These are phyloP conservation scores for Mesodorylaimus sp. DNA, from an alignment of 2,888 invertebrate species.

Conservation along the genomic window DNA sequence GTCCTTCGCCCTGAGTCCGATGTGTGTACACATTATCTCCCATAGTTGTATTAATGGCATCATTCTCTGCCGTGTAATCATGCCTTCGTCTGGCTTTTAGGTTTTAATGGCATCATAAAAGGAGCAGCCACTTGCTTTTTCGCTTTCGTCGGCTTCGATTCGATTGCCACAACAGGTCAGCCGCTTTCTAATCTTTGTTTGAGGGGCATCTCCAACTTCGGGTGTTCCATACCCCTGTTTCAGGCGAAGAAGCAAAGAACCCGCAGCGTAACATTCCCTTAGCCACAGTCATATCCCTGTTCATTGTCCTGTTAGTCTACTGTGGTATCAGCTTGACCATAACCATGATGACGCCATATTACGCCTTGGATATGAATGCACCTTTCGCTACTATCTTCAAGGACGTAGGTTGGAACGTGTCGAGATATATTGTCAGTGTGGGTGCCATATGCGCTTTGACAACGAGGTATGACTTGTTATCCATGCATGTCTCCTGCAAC, in stretches of 20 bases:
- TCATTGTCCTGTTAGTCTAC: slow-evolving; percentile 67
- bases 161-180: slow-evolving; percentile 43
- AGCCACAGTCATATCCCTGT: slow-evolving; percentile 62
- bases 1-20: too few species aligned
- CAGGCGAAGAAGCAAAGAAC: slow-evolving; percentile 79
- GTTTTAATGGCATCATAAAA: slow-evolving; percentile 45
- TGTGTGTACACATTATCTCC: too few species aligned
- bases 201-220: too few species aligned
- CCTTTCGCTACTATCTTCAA: slow-evolving; percentile 56
- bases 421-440: slow-evolving; percentile 54
- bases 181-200: too few species aligned
- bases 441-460: slow-evolving; percentile 61
- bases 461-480: slow-evolving; percentile 56
- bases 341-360: slow-evolving; percentile 69
- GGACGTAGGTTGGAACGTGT: slow-evolving; percentile 51
- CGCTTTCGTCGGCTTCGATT: slow-evolving; percentile 88
- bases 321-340: slow-evolving; percentile 71
- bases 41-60: too few species aligned
- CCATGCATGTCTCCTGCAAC: too few species aligned
- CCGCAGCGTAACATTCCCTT: slow-evolving; percentile 75
- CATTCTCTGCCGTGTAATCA: too few species aligned
- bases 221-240: too few species aligned
- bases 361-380: slow-evolving; percentile 46
- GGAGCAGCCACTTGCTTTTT: slow-evolving; percentile 48
- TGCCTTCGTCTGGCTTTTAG: too few species aligned